phyloP scores from a whole-genome alignment of 2,797 vertebrate genomes.

The Sebastes itinus region DNA sequence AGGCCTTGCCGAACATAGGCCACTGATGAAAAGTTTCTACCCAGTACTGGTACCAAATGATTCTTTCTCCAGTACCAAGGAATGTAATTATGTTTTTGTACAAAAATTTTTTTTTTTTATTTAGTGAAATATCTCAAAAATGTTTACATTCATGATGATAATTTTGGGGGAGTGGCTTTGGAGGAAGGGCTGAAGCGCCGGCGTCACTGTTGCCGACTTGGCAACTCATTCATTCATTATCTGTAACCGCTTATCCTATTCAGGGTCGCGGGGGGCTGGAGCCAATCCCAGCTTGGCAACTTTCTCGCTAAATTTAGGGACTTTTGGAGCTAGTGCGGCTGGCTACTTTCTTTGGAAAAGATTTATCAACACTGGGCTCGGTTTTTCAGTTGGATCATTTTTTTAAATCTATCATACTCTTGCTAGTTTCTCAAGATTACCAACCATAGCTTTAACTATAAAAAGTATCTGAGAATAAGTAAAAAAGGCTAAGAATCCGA shows the following conservation, averaged over 20 bases:
- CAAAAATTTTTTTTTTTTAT: background rate
- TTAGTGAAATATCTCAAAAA: background rate
- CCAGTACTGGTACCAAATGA: background rate
- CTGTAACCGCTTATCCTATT: too few relatives aligned
- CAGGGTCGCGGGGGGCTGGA: too few relatives aligned
- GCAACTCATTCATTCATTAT: too few relatives aligned
- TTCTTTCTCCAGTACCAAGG: background rate
- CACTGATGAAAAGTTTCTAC: background rate
- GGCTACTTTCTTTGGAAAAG: background rate
- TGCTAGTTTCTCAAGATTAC: background rate
- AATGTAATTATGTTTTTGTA: background rate
- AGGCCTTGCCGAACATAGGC: background rate
- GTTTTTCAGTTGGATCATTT: background rate
- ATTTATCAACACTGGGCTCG: background rate
- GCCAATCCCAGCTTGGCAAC: too few relatives aligned
- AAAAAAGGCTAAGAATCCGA: background rate
- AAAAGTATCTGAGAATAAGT: background rate
- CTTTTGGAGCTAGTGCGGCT: background rate
- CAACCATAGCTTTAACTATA: background rate
- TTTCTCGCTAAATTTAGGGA: background rate
- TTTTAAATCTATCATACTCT: background rate
- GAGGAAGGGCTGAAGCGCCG: too few relatives aligned
- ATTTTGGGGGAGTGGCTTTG: too few relatives aligned
- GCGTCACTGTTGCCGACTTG: rapidly evolving
- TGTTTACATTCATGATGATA: too few relatives aligned